Conservation (phyloP, 2,888 invertebrate species). For the Xylocampa areola region DNA sequence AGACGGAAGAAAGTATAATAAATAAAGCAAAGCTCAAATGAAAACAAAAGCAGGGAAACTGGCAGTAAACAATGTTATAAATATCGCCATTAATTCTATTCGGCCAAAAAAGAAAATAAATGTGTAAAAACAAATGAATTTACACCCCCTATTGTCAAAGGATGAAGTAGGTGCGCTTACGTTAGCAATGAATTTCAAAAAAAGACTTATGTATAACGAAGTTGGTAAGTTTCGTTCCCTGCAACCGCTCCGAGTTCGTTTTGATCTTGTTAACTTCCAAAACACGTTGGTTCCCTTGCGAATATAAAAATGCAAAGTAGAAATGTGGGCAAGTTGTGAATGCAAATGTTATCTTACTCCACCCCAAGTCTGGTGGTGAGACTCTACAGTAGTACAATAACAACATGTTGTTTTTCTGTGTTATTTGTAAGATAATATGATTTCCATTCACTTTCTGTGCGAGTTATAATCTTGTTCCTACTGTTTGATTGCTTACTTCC, state of each 20-base stretch:
- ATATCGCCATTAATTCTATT: slow-evolving; percentile 25
- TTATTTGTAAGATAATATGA: slow-evolving; percentile 15
- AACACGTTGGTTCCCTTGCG: slow-evolving; percentile 72
- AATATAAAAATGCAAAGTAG: slow-evolving; percentile 77
- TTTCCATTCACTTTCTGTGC: slow-evolving; percentile 43
- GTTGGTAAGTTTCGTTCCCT: slow-evolving; percentile 47
- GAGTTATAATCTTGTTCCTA: slow-evolving; percentile 32
- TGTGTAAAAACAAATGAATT: slow-evolving; percentile 31
- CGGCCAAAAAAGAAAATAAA: slow-evolving; percentile 6
- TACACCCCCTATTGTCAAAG: slow-evolving; percentile 21
- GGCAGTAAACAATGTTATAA: slow-evolving; percentile 22
- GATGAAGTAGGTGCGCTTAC: slow-evolving; percentile 22
- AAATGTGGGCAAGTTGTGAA: slow-evolving; percentile 69
- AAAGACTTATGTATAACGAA: slow-evolving; percentile 14
- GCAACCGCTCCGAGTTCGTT: slow-evolving; percentile 62
- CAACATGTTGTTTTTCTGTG: slow-evolving; percentile 40
- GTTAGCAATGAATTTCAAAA: slow-evolving; percentile 31
- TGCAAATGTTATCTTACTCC: slow-evolving; percentile 74
- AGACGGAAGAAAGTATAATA: slow-evolving; percentile 29
- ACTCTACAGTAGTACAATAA: slow-evolving; percentile 42
- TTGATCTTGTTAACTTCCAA: slow-evolving; percentile 71
- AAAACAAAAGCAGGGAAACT: slow-evolving; percentile 25
- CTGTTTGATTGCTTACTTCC: slow-evolving; percentile 34
- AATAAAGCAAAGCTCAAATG: slow-evolving; percentile 27
- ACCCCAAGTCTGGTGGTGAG: slow-evolving; percentile 51